phyloP scores from a whole-genome alignment of 2,797 vertebrate species.

The Thripadectes ignobilis region DNA sequence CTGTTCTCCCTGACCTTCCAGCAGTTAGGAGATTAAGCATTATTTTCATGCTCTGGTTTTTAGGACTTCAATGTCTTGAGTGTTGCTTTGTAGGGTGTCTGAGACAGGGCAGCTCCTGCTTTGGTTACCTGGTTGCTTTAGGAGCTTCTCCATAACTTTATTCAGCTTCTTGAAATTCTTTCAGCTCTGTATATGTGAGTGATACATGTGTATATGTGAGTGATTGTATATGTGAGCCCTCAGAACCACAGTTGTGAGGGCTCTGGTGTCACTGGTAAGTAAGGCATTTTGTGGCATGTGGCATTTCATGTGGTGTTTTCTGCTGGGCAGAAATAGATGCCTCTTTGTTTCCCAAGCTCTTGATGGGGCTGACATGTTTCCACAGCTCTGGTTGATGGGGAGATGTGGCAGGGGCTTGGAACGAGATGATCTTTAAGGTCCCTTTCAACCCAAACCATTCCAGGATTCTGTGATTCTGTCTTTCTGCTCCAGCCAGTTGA shows the following conservation, averaged over 20 bases:
- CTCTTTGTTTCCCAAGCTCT: background rate
- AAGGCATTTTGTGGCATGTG: background rate
- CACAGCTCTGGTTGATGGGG: background rate
- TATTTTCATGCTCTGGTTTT: background rate
- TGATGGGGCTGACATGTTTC: accelerated
- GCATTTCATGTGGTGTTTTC: background rate
- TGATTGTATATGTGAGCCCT: no score
- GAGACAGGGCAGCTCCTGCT: background rate
- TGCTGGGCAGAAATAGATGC: background rate
- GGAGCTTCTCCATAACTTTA: background rate
- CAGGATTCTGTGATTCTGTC: background rate
- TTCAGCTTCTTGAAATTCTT: background rate
- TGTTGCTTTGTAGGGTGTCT: background rate
- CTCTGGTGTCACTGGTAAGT: background rate
- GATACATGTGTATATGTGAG: background rate
- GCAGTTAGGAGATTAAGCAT: background rate
- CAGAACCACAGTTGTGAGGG: background rate
- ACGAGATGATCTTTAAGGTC: background rate
- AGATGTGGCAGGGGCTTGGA: background rate
- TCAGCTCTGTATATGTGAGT: background rate
- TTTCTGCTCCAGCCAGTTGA: background rate
- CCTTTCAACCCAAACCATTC: background rate
- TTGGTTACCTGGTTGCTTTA: background rate
- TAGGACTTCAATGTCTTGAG: background rate
- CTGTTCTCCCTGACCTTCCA: background rate